Percentiles rank a stretch among this genome's conserved stretches.
phyloP scores from a whole-genome alignment of 2,797 vertebrate genomes.

The Siniperca obscura region DNA sequence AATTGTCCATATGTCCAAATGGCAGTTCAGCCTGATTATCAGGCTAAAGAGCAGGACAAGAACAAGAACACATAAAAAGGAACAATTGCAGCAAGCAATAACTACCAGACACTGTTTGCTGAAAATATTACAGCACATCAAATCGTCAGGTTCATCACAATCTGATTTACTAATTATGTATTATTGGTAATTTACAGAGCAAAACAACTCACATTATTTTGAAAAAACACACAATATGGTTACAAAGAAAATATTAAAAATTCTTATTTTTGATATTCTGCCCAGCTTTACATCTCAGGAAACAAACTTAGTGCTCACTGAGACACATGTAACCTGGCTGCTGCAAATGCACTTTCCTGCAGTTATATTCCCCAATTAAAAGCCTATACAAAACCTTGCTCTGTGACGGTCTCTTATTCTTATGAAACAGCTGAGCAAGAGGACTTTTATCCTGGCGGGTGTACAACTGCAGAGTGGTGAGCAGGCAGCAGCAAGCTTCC shows the following conservation, averaged over 20 bases:
- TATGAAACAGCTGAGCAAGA: conserved; percentile 64
- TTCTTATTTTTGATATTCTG: not conserved
- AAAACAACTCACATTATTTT: not conserved
- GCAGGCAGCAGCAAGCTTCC: conserved; percentile 86
- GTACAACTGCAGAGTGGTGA: conserved; percentile 84
- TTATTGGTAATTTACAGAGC: not conserved
- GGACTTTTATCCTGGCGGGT: conserved; percentile 57
- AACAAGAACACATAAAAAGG: not conserved
- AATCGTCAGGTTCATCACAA: not conserved
- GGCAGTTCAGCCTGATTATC: not conserved
- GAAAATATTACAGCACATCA: not conserved
- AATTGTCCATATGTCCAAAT: not conserved
- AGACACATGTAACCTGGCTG: conserved; percentile 10
- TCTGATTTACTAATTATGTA: not conserved
- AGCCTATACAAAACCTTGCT: conserved; percentile 14
- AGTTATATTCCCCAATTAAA: conserved; percentile 17
- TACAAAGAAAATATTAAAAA: not conserved
- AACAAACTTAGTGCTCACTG: not conserved
- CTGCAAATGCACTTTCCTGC: conserved; percentile 10
- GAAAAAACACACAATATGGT: not conserved
- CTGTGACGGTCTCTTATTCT: conserved; percentile 38
- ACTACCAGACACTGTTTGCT: not conserved
- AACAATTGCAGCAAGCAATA: not conserved
- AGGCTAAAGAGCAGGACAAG: not conserved
- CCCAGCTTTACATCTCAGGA: not conserved